Base-by-base conservation (phyloP, 2,113 vertebrate species). In the Vulpes ferrilata region DNA sequence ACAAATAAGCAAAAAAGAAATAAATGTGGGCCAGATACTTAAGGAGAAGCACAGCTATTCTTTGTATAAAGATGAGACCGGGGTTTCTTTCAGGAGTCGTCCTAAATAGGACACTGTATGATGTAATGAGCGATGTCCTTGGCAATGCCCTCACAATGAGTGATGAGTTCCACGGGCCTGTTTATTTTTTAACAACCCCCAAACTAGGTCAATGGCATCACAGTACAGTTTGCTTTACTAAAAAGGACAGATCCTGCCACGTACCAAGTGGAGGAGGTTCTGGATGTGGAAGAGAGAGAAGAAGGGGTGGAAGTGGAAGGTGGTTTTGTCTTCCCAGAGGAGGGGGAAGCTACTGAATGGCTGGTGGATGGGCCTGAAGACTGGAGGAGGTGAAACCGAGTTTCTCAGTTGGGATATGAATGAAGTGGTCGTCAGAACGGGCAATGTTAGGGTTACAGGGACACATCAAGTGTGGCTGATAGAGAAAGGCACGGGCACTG, bases 121-220 rank as follows among this genome's bases (percentile, higher is more conserved):
- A 93, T 96, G 83, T 80, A 78, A 96, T 92, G 84, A 93, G 59
- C 4, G 8, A 35, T 43, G 15, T n/a, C 90, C 84, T 95, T 96
- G 87, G 43, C 35, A 81, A n/a, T 71, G 64, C n/a, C n/a, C 35
- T 95, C 53, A 83, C 30, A 87, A 64, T 88, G 82, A 95, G 11
- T 80, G 95, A 96, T 93, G 92, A 80, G 3, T 90, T 95, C 93
- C 74, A 90, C 30, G 23, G 35, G 23, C 35, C 25, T 76, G 67
- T 96, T 95, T 84, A 80, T 73, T 89, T 93, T 86, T 87, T 59
- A 89, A 80, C 85, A 93, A 79, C 12, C 15, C 3, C 95, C 10
- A 87, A 84, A 96, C 74, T 76, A 88, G 69, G 83, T 90, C 86
- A 85, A 12, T 83, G 74, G 13, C 83, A 90, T 95, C 48, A 51